Evolutionary conservation across 2,113 vertebrate genomes (phyloP).

Genomic region (Furnarius figulus): DNA sequence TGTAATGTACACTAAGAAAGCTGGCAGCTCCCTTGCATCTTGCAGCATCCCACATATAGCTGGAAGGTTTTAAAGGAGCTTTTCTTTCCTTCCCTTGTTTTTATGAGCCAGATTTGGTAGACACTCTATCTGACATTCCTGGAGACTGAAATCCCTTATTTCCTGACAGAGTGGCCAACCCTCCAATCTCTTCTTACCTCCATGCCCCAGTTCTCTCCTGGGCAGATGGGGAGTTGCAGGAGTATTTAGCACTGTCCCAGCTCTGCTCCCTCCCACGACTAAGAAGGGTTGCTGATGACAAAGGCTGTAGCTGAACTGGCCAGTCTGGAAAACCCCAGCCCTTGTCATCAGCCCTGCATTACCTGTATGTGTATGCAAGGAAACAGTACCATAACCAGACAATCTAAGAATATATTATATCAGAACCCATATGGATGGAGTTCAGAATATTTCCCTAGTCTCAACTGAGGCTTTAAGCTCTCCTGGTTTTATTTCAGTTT

Average conservation of each 20-base stretch:
- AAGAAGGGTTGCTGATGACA: not conserved
- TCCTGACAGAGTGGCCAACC: not conserved
- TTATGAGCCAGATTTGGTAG: not conserved
- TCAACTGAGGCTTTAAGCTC: not conserved
- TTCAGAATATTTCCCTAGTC: not conserved
- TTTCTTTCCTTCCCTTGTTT: not conserved
- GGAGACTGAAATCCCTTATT: not conserved
- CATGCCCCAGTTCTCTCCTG: not conserved
- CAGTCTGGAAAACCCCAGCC: not conserved
- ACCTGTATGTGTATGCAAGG: not conserved
- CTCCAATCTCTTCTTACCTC: not conserved
- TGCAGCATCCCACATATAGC: not conserved
- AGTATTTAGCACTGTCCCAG: rapidly evolving
- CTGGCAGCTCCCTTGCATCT: not conserved
- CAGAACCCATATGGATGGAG: not conserved
- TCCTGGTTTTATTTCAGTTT: not conserved
- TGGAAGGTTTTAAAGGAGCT: not conserved
- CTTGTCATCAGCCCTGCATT: not conserved
- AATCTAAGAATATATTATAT: not conserved
- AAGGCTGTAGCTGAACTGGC: not conserved
- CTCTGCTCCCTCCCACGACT: not conserved
- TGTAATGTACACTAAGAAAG: not conserved
- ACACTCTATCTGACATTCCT: not conserved
- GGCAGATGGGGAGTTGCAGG: not conserved
- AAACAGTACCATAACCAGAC: not conserved